phyloP scores from a whole-genome alignment of 2,797 vertebrate genomes.

The Poecilia velifera region DNA sequence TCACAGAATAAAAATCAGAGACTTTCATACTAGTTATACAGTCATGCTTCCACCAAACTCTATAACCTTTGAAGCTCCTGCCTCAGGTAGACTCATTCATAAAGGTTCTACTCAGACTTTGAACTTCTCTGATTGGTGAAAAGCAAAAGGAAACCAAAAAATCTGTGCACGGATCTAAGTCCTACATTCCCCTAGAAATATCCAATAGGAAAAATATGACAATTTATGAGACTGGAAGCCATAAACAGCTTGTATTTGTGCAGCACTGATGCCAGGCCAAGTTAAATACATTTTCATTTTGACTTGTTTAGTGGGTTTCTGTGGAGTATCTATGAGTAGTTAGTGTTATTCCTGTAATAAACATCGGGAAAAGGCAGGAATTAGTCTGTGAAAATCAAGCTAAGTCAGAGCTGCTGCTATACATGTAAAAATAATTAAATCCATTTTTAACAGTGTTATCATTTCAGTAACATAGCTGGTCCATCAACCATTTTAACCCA shows the following conservation, averaged over 20 bases:
- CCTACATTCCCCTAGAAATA: not conserved
- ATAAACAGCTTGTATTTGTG: not conserved
- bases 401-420: not conserved
- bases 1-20: fast-evolving
- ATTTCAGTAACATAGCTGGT: not conserved
- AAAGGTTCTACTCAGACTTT: slow-evolving; percentile 5
- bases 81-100: slow-evolving; percentile 7
- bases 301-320: not conserved
- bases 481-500: not conserved
- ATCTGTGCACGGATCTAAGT: not conserved
- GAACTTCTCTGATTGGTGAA: slow-evolving; percentile 11
- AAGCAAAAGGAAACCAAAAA: slow-evolving; percentile 5
- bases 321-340: not conserved
- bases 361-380: not conserved
- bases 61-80: slow-evolving; percentile 9
- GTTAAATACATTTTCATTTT: not conserved
- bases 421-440: not conserved
- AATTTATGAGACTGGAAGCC: not conserved
- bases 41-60: slow-evolving; percentile 12
- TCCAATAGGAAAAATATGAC: not conserved
- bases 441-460: not conserved
- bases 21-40: not conserved
- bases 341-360: not conserved
- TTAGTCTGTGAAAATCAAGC: not conserved
- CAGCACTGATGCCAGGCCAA: not conserved